Conservation (phyloP, 2,888 invertebrate species). For the Cataglyphis livida region DNA sequence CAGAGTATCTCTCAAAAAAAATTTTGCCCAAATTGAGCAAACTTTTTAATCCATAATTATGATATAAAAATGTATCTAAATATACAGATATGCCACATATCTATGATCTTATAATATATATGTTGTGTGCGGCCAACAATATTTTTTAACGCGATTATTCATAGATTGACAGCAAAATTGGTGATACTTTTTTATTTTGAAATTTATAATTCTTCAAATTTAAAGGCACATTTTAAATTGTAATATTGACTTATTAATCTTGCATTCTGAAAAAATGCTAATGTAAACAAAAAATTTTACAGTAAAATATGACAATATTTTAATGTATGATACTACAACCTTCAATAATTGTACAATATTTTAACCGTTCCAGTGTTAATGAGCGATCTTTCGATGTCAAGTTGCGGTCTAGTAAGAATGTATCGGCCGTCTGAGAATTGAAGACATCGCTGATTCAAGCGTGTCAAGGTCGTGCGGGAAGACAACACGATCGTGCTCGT, state of each 20-base stretch:
- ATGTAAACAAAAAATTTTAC: not conserved
- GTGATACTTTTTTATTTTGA: not conserved
- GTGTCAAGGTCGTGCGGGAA: constrained; percentile 73
- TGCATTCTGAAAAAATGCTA: not conserved
- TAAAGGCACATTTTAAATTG: not conserved
- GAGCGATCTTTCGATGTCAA: constrained; percentile 18
- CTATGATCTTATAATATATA: not conserved
- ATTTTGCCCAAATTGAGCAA: not conserved
- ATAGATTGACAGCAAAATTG: not conserved
- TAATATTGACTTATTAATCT: not conserved
- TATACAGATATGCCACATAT: not conserved
- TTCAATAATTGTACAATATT: not conserved
- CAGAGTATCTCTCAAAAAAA: not conserved
- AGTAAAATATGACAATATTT: not conserved
- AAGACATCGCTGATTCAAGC: constrained; percentile 66
- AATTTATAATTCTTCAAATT: not conserved
- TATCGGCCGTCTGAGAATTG: constrained; percentile 55
- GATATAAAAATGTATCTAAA: not conserved
- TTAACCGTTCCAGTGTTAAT: not conserved
- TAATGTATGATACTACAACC: not conserved
- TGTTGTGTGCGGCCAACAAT: not conserved
- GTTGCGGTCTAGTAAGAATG: constrained; percentile 49
- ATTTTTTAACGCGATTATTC: not conserved
- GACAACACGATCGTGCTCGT: constrained; percentile 49
- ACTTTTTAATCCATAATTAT: not conserved